A percentile compares a stretch with the other conserved stretches of the same genome.
phyloP scores from a whole-genome alignment of 2,797 vertebrate genomes.

The Coluber constrictor region DNA sequence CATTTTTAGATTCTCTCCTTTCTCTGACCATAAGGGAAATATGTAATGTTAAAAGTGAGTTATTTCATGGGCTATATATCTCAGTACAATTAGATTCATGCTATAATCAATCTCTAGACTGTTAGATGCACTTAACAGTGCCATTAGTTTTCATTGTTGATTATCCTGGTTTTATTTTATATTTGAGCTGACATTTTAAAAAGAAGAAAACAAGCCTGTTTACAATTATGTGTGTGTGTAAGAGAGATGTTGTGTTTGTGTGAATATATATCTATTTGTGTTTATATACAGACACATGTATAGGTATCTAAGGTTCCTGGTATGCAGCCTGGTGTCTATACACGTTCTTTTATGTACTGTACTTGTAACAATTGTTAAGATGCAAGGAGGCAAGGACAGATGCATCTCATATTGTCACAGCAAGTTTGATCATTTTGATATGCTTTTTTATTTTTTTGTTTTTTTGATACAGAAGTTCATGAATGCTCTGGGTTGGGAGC shows the following conservation, averaged over 20 bases:
- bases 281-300: neutral
- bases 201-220: neutral
- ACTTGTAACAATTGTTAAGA: neutral
- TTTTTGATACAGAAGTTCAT: neutral
- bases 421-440: neutral
- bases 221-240: neutral
- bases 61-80: neutral
- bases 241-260: neutral
- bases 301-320: neutral
- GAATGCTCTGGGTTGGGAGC: neutral
- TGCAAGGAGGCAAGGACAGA: neutral
- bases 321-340: neutral
- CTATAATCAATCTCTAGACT: conserved; percentile 27
- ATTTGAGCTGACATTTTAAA: neutral
- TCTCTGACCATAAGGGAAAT: neutral
- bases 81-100: conserved; percentile 7
- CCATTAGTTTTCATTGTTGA: conserved; percentile 5
- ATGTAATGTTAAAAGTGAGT: conserved; percentile 7
- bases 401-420: neutral
- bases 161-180: neutral
- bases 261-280: neutral
- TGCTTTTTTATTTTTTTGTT: neutral
- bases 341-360: neutral
- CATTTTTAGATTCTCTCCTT: neutral
- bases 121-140: conserved; percentile 22